phyloP scores from a whole-genome alignment of 2,113 vertebrate genomes.

The Thalassoma bifasciatum region DNA sequence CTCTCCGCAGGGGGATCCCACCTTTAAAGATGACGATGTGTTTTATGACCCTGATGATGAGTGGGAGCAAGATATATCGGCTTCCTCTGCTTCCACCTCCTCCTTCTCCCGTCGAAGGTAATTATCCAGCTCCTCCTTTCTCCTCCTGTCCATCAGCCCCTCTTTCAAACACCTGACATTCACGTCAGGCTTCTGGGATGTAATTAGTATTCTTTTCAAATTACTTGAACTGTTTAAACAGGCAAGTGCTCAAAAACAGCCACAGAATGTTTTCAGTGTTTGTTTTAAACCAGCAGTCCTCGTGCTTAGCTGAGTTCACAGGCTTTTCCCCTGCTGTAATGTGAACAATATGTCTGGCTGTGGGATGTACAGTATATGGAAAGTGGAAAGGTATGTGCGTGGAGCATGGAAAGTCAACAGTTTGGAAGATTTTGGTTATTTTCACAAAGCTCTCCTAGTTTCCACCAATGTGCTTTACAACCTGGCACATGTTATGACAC shows the following conservation, averaged over 20 bases:
- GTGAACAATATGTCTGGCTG: slow-evolving; percentile 27
- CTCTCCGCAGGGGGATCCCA: slow-evolving; percentile 82
- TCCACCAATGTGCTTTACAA: slow-evolving; percentile 60
- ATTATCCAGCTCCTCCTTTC: slow-evolving; percentile 50
- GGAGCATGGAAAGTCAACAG: slow-evolving; percentile 39
- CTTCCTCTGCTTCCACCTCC: slow-evolving; percentile 71
- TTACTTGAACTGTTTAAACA: slow-evolving; percentile 11
- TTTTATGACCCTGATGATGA: slow-evolving; percentile 95
- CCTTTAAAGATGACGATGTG: slow-evolving; percentile 86
- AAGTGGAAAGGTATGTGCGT: slow-evolving; percentile 37
- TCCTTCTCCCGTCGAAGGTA: slow-evolving; percentile 92
- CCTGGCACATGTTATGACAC: slow-evolving; percentile 36
- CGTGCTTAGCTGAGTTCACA: slow-evolving; percentile 10
- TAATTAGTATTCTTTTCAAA: slow-evolving; percentile 20
- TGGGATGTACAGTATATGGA: slow-evolving; percentile 37
- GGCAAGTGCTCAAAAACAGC: slow-evolving; percentile 15
- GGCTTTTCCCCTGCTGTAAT: slow-evolving; percentile 15
- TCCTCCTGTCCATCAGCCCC: neutral
- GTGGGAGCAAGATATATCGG: slow-evolving; percentile 94
- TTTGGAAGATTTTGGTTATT: slow-evolving; percentile 53
- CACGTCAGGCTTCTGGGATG: slow-evolving; percentile 19
- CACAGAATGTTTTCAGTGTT: neutral
- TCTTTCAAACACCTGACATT: slow-evolving; percentile 15
- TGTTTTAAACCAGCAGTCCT: neutral
- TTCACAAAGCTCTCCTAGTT: slow-evolving; percentile 50